Percentiles rank a stretch among this genome's conserved stretches.
Evolutionary conservation across 2,113 vertebrate genomes (phyloP).

Genomic region (Mungos mungo): DNA sequence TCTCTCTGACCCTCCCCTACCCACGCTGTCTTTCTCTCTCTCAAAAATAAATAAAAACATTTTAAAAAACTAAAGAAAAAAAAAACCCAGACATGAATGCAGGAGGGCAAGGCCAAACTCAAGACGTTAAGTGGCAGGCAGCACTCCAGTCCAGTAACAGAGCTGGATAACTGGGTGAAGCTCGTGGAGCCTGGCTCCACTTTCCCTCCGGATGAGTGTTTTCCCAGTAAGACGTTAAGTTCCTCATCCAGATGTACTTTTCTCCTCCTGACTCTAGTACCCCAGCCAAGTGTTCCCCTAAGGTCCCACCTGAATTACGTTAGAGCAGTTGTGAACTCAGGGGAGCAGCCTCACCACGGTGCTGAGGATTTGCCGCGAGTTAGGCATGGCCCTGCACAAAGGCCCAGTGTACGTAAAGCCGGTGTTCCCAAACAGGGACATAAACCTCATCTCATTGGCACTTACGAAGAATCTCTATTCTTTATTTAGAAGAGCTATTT

Average conservation of each 20-base stretch:
- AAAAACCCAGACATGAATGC: neutral
- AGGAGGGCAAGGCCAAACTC: neutral
- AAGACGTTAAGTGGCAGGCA: neutral
- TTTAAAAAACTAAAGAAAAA: no score
- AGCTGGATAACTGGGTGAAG: neutral
- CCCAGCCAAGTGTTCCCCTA: neutral
- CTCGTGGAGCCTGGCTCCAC: neutral
- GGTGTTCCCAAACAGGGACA: neutral
- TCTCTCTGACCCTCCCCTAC: no score
- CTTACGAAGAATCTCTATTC: neutral
- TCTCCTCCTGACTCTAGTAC: neutral
- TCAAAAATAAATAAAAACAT: no score
- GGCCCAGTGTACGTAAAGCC: neutral
- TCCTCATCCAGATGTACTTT: neutral
- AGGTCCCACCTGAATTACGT: neutral
- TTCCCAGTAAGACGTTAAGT: neutral
- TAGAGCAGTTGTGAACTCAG: neutral
- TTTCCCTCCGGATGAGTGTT: neutral
- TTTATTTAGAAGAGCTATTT: slow-evolving; percentile 54
- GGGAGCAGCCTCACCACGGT: neutral
- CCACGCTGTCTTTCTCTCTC: no score
- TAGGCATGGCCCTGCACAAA: neutral
- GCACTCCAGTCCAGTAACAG: neutral
- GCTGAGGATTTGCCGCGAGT: neutral
- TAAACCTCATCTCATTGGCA: neutral